These are phyloP conservation scores for Cheilosia pagana DNA, from an alignment of 2,888 invertebrate genomes.

Conservation along the genomic window DNA sequence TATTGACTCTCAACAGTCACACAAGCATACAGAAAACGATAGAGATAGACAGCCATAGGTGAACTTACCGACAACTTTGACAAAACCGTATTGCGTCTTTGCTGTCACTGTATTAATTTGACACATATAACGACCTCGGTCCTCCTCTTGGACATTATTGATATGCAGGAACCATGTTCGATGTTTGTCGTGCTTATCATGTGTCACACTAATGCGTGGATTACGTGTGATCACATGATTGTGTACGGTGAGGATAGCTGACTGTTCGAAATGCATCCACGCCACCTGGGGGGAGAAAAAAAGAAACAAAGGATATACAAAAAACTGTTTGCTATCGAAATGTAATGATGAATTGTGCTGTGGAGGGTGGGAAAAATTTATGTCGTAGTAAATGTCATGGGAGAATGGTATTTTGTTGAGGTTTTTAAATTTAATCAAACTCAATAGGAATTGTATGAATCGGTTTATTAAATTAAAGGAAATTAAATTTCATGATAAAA, in stretches of 20 bases:
- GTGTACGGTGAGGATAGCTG: conserved; percentile 95
- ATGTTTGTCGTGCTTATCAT: conserved; percentile 92
- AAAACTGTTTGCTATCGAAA: not conserved
- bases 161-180: conserved; percentile 97
- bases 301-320: not conserved
- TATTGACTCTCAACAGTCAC: conserved; percentile 55
- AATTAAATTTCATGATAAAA: too few relatives aligned
- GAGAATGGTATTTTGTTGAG: too few relatives aligned
- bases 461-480: too few relatives aligned
- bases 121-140: conserved; percentile 96
- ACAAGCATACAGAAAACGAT: conserved; percentile 20
- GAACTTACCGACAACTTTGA: conserved; percentile 93
- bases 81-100: conserved; percentile 95
- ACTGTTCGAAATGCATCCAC: conserved; percentile 98
- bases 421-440: too few relatives aligned
- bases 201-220: conserved; percentile 95
- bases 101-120: conserved; percentile 97
- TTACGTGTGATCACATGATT: conserved; percentile 97
- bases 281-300: conserved; percentile 88
- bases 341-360: not conserved
- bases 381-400: too few relatives aligned
- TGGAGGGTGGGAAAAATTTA: not conserved
- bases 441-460: too few relatives aligned
- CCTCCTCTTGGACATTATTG: conserved; percentile 95
- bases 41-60: not conserved